Base-by-base conservation (phyloP, 2,888 invertebrate species). In the Marronus borbonicus region DNA sequence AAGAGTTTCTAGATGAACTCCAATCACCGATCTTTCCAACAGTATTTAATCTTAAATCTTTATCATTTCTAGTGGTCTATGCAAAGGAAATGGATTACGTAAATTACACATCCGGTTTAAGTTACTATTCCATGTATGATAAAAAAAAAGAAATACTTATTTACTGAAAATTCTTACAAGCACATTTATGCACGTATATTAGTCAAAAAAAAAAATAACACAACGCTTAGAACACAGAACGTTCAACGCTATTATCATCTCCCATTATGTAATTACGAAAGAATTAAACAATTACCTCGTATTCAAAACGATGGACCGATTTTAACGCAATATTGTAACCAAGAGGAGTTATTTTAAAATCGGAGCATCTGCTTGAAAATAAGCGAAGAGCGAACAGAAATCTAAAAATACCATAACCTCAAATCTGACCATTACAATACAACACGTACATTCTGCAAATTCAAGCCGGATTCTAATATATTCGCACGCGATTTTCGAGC, bases 361-460 rank as follows among this genome's bases (percentile, higher is more conserved):
- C 70, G 36, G 70, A 17, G 55, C 58, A 69, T 50, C 12, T 31
- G 55, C n/a, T 39, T 55, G 24, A 58, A 58, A 70, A 70, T 58
- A 70, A 70, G 58, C 70, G 55, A 70, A 55, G 24, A 58, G 55
- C 20, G 55, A 36, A 31, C 55, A 70, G 55, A 70, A 58, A 36
- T 70, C 70, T 70, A 70, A 70, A 70, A 70, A 70, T 70, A 70
- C 39, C 70, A 70, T 58, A 55, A 52, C 70, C 70, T 70, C 55
- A 70, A 62, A 58, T 31, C 14, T 31, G 17, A 3, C 36, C 58
- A 36, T 58, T 70, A 70, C 70, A 70, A 70, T 70, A 39, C 70
- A 70, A 50, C 44, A 50, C 68, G 31, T 52, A 69, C 17, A 50
- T 69, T 31, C 50, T 55, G 55, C 17, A 36, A 70, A 55, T 65